Base-by-base conservation (phyloP, 2,797 vertebrate species). In the Rhincodon typus region DNA sequence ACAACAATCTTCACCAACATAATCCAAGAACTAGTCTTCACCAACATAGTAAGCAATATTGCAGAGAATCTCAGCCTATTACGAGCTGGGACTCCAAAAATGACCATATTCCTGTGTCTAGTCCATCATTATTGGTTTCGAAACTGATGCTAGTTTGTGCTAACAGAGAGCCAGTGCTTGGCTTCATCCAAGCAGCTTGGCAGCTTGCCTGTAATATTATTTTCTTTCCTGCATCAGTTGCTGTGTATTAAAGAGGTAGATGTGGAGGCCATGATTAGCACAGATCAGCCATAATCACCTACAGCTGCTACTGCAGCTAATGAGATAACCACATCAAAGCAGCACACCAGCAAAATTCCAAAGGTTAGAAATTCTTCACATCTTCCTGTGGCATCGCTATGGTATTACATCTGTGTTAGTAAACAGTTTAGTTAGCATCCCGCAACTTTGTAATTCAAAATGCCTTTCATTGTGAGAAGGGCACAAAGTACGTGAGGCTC, bases 171-270 rank as follows among this genome's bases (percentile, higher is more conserved):
- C 25, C 62, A 93, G 3, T 38, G 90, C 38, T 69, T 38, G 90
- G 66, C 66, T 93, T 93, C 66, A 42, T 69, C 90, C 42, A n/a
- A 38, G 66, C 62, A 34, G 69, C 42, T 69, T 94, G 94, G 94
- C 94, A 72, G 42, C 2, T 53, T 94, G 94, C 94, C 94, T 94
- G 70, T 74, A 94, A 74, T 74, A 94, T 94, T 94, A 94, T 94
- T 94, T 94, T 94, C 69, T 94, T 94, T 94, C 69, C 70, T 94
- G 69, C 94, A 50, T 53, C 67, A 46, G 69, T 94, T 94, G 42
- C 42, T 74, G 70, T 53, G 42, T 50, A 53, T 34, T 94, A 94
- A 30, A 34, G 94, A 94, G 94, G 70, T 74, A 94, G 90, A 93
- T 69, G 90, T 93, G 90, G 90, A 93, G 66, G 66, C 90, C n/a